phyloP scores from a whole-genome alignment of 1,140 invertebrate species.

The Diuraphis noxia region DNA sequence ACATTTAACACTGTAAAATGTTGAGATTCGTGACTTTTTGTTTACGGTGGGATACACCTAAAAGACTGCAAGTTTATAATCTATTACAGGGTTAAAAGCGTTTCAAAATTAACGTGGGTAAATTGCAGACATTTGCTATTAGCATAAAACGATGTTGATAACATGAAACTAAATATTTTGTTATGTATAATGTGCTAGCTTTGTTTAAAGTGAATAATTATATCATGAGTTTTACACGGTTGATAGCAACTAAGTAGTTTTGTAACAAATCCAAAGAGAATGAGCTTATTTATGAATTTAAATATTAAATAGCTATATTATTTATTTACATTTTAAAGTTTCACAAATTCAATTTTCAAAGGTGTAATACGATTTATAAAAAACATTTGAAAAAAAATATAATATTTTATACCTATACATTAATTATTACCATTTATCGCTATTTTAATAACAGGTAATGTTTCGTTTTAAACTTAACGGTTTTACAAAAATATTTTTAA shows the following conservation, averaged over 20 bases:
- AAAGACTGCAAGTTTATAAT: background rate
- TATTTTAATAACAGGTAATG: background rate
- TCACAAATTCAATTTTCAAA: background rate
- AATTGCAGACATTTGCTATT: constrained; percentile 34
- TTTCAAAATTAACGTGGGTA: constrained; percentile 27
- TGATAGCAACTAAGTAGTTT: constrained; percentile 17
- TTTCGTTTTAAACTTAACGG: background rate
- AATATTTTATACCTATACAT: background rate
- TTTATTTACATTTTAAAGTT: background rate
- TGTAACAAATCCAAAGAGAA: constrained; percentile 8
- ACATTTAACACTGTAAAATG: background rate
- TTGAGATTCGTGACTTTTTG: background rate
- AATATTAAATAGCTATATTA: background rate
- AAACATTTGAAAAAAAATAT: background rate
- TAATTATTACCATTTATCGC: background rate
- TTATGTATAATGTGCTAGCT: constrained; percentile 10
- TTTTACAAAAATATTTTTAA: background rate
- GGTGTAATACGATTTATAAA: background rate
- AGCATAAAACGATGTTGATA: constrained; percentile 36
- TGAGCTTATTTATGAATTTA: background rate
- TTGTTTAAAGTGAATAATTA: constrained; percentile 37
- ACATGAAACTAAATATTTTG: constrained; percentile 42
- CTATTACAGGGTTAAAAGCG: constrained; percentile 28
- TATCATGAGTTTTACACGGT: constrained; percentile 25
- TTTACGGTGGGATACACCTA: background rate